Base-by-base conservation (phyloP, 2,113 vertebrate genomes). In the Glareola pratincola region DNA sequence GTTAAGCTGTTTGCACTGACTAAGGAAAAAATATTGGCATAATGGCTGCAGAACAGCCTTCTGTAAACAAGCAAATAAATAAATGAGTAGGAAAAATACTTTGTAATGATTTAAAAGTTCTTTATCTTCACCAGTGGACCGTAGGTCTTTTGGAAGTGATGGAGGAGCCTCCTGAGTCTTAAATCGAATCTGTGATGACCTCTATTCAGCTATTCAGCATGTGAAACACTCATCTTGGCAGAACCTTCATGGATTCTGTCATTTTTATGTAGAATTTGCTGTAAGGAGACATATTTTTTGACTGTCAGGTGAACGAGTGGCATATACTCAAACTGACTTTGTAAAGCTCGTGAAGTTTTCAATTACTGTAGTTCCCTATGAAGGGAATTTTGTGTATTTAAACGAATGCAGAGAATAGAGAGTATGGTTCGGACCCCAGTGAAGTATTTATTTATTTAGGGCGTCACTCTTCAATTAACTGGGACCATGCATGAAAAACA, bases 161-260 rank as follows among this genome's bases (percentile, higher is more conserved):
- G 51, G 12, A 85, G 47, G 68, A 91, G 53, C 94, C 26, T 45
- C 20, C 13, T 78, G 88, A 94, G 80, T 95, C 39, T 85, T 95
- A 96, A 97, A 95, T 96, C 85, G 96, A 66, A 92, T 92, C 91
- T 96, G 43, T 85, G 90, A 93, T 62, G 30, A 71, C 77, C 96
- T 96, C 68, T 82, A 43, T 90, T 96, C 84, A 91, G 88, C 80
- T 94, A 91, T 90, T 97, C 97, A 85, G 71, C 92, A 64, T 72
- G 54, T 86, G 59, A 97, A 97, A 92, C 87, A 91, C 68, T 97
- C 69, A 64, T 96, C 92, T 96, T 92, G 91, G 91, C 94, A 98
- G 95, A 90, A 96, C 97, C 83, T 83, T 91, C 85, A 96, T 94
- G 74, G 68, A 87, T 90, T 92, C 73, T 90, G 67, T 90, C 47